A percentile compares a stretch with the other conserved stretches of the same genome.
These are phyloP conservation scores for Leuciscus idus DNA, from an alignment of 2,113 vertebrate species.

Conservation along the genomic window DNA sequence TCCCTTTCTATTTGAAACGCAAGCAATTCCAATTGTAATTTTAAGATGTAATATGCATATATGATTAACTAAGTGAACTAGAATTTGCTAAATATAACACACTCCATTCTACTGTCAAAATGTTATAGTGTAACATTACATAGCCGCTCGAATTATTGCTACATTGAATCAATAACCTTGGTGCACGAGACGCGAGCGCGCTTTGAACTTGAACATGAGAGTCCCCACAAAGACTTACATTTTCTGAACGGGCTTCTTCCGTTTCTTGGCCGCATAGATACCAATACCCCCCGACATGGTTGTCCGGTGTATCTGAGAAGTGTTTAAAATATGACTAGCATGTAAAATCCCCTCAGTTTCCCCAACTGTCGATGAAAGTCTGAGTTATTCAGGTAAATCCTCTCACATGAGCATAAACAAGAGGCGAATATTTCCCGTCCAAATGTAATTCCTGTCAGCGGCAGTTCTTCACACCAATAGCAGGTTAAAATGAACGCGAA, in stretches of 20 bases:
- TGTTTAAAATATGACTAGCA: constrained; percentile 29
- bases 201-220: constrained; percentile 33
- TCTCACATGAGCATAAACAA: neutral
- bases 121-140: neutral
- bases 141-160: neutral
- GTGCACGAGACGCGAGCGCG: constrained; percentile 17
- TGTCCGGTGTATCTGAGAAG: neutral
- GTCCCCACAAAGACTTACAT: constrained; percentile 67
- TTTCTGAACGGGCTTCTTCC: constrained; percentile 82
- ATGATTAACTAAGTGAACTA: too few relatives aligned
- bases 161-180: constrained; percentile 13
- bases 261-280: constrained; percentile 77
- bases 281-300: constrained; percentile 69
- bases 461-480: neutral
- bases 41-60: neutral
- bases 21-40: too few relatives aligned
- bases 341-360: constrained; percentile 29
- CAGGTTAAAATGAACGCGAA: neutral
- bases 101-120: neutral
- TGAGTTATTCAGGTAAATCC: neutral
- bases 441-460: neutral
- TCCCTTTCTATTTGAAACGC: too few relatives aligned
- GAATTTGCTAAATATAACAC: neutral
- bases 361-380: constrained; percentile 20
- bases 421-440: neutral